A percentile compares a stretch with the other conserved stretches of the same genome.
These are phyloP conservation scores for Pachydiplax longipennis DNA, from an alignment of 2,888 invertebrate genomes.

Conservation along the genomic window DNA sequence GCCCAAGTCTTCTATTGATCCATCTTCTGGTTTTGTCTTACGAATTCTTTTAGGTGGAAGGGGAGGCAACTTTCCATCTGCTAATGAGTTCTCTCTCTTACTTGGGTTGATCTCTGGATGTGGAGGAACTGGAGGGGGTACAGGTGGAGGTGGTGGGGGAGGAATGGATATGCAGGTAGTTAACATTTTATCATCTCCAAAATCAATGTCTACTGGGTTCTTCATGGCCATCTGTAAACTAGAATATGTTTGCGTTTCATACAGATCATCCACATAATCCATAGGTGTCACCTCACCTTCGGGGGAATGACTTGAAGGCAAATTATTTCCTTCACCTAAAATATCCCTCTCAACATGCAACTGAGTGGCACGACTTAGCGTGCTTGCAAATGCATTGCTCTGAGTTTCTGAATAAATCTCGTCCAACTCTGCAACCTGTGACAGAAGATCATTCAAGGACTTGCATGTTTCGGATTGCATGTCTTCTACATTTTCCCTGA, in stretches of 20 bases:
- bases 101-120: conserved; percentile 62
- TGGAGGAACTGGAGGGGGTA: conserved; percentile 49
- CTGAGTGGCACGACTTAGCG: conserved; percentile 44
- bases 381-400: conserved; percentile 54
- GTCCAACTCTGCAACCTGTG: conserved; percentile 81
- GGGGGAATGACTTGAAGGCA: conserved; percentile 51
- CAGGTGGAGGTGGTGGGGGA: neutral
- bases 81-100: conserved; percentile 64
- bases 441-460: conserved; percentile 74
- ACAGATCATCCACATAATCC: conserved; percentile 68
- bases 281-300: conserved; percentile 57
- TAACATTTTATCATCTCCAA: conserved; percentile 28
- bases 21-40: conserved; percentile 50
- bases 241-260: conserved; percentile 80
- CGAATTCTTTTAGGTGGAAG: conserved; percentile 76
- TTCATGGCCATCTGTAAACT: conserved; percentile 86
- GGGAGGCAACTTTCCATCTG: conserved; percentile 74
- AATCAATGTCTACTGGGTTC: conserved; percentile 72
- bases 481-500: neutral
- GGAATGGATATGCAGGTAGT: neutral
- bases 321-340: conserved; percentile 52
- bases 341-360: conserved; percentile 47
- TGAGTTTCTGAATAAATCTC: conserved; percentile 81
- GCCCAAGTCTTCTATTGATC: conserved; percentile 13
- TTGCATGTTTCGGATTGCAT: conserved; percentile 47